phyloP scores from a whole-genome alignment of 1,140 invertebrate genomes.

The Anagrus nilaparvatae region DNA sequence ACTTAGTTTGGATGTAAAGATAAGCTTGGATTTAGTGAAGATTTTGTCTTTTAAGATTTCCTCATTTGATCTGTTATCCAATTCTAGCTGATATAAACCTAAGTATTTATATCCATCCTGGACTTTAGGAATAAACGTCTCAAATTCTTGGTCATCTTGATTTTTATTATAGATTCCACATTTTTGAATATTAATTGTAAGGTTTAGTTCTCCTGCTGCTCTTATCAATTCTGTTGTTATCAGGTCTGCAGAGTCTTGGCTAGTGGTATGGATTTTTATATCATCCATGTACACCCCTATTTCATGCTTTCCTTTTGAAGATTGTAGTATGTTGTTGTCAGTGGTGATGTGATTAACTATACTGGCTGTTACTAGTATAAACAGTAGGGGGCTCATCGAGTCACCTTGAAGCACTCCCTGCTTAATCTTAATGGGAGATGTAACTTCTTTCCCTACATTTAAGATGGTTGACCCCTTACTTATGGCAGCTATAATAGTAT shows the following conservation, averaged over 20 bases:
- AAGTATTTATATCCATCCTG: too few relatives aligned
- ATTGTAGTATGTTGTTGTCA: not conserved
- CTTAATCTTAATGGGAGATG: constrained; percentile 14
- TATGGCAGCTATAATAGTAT: too few relatives aligned
- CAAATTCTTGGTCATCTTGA: not conserved
- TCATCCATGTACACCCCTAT: constrained; percentile 21
- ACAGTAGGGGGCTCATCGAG: constrained; percentile 19
- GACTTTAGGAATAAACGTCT: not conserved
- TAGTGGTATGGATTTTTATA: constrained; percentile 19
- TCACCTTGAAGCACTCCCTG: constrained; percentile 18
- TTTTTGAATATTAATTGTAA: not conserved
- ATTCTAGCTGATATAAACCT: too few relatives aligned
- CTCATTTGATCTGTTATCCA: too few relatives aligned
- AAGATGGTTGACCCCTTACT: too few relatives aligned
- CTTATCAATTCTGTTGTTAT: not conserved
- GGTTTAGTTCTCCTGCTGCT: not conserved
- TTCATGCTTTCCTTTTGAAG: constrained; percentile 13
- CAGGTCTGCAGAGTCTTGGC: constrained; percentile 5
- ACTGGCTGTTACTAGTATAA: constrained; percentile 15
- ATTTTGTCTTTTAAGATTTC: too few relatives aligned
- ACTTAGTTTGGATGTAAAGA: constrained; percentile 14
- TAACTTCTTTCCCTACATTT: constrained; percentile 10
- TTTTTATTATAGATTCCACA: not conserved
- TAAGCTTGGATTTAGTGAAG: too few relatives aligned
- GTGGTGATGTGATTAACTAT: constrained; percentile 12